Conservation (phyloP, 2,113 vertebrate genomes). For the Catagonus wagneri region DNA sequence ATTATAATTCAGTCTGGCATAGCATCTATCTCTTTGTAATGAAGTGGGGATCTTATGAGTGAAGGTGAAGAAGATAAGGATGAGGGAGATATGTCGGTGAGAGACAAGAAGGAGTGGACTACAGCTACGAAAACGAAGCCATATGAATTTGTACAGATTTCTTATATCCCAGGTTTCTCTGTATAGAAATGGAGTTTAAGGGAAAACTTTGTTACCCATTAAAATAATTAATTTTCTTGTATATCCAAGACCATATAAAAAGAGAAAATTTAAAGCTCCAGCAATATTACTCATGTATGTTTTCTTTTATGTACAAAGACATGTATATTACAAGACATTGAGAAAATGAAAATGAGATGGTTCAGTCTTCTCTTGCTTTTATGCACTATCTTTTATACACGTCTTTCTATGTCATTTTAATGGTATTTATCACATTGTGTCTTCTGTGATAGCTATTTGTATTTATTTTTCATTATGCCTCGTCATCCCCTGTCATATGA, state of each 20-base stretch:
- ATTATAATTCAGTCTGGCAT: background rate
- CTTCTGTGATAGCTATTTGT: background rate
- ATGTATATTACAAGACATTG: background rate
- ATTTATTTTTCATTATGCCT: background rate
- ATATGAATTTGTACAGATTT: background rate
- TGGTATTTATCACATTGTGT: background rate
- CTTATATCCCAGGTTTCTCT: constrained; percentile 10
- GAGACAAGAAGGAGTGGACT: background rate
- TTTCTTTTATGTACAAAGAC: background rate
- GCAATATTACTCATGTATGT: background rate
- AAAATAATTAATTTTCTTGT: background rate
- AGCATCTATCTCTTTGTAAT: background rate
- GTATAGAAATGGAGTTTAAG: background rate
- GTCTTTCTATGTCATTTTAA: background rate
- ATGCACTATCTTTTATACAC: background rate
- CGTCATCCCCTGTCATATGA: background rate
- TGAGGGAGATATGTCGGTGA: background rate
- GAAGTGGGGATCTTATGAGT: background rate
- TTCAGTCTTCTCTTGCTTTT: background rate
- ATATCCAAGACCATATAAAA: background rate
- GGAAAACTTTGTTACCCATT: background rate
- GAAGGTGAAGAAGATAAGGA: background rate
- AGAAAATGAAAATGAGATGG: background rate
- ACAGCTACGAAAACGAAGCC: background rate
- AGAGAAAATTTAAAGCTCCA: background rate